Base-by-base conservation (phyloP, 2,113 vertebrate species). In the Alosa alosa region DNA sequence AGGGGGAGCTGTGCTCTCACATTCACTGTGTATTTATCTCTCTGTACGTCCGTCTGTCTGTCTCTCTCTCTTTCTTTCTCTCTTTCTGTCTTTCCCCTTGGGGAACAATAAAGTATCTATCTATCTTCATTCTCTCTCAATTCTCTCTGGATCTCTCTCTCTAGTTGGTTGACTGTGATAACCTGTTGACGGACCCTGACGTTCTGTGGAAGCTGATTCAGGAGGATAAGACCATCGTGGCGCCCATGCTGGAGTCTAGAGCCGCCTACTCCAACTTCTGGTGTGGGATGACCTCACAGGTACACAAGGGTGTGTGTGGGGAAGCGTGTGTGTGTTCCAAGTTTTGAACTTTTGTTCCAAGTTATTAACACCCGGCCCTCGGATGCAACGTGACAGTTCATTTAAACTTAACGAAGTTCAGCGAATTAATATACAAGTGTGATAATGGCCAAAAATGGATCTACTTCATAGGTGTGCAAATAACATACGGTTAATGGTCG, bases 281-380 rank as follows among this genome's bases (percentile, higher is more conserved):
- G 98, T 97, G 98, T 13, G 98, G 97, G 88, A 98, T 99, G 94
- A 99, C 97, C 0, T 96, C 97, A 22, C 96, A 99, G 97, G 98
- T 95, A 91, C 9, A 22, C 8, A 1, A 13, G 55, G 13, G 55
- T 57, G 55, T 18, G 55, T 57, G 55, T 57, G 55, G 47, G 85
- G 31, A 31, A 81, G 82, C 18, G 45, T 45, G 36, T 81, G 81
- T 82, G 47, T 49, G 47, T 49, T 31, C 31, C 31, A 31, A 31
- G 41, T 44, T 44, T 44, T 44, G 41, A 44, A 44, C 41, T 2
- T 44, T 44, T 44, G 41, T 44, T 44, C 2, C 41, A 44, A 44
- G 41, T 44, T 44, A 4, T 44, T 44, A 44, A 44, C 41, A 44
- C 41, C 41, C 41, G n/a, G n/a, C n/a, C n/a, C n/a, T 31, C 31